These are phyloP conservation scores for Zaprionus nigranus DNA, from an alignment of 1,140 invertebrate genomes.

Conservation along the genomic window DNA sequence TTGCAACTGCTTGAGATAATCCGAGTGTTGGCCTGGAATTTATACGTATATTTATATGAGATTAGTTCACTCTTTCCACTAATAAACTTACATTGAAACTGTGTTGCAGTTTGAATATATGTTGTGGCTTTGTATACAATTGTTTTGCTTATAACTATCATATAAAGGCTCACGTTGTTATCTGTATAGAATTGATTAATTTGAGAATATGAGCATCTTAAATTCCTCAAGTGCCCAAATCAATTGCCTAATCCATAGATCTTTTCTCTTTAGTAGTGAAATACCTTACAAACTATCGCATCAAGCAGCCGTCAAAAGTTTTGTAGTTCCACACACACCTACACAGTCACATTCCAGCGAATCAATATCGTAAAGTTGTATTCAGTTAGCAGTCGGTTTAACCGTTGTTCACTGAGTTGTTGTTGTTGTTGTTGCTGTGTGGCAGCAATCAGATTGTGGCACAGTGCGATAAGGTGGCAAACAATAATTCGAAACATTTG, in stretches of 20 bases:
- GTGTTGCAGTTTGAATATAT: too few relatives aligned
- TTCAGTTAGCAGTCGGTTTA: constrained; percentile 39
- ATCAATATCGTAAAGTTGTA: constrained; percentile 52
- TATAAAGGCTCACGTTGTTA: too few relatives aligned
- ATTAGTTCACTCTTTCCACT: not conserved
- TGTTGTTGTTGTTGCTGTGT: constrained; percentile 9
- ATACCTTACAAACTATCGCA: not conserved
- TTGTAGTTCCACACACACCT: not conserved
- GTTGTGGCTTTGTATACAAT: too few relatives aligned
- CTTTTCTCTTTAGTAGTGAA: not conserved
- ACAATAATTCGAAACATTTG: constrained; percentile 57
- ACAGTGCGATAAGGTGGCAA: constrained; percentile 37
- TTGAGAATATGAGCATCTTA: too few relatives aligned
- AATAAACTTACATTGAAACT: not conserved
- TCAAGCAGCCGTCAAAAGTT: not conserved
- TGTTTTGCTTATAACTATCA: not conserved
- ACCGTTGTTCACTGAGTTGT: constrained; percentile 6
- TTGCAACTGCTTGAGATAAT: not conserved
- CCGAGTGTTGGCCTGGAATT: not conserved
- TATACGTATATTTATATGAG: not conserved
- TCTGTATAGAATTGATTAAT: not conserved
- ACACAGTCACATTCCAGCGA: constrained; percentile 8
- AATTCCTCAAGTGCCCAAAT: not conserved
- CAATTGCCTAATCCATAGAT: not conserved
- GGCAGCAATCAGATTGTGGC: constrained; percentile 37